A percentile compares a stretch with the other conserved stretches of the same genome.
Conservation (phyloP, 2,888 invertebrate genomes). For the Mechanitis messenoides region DNA sequence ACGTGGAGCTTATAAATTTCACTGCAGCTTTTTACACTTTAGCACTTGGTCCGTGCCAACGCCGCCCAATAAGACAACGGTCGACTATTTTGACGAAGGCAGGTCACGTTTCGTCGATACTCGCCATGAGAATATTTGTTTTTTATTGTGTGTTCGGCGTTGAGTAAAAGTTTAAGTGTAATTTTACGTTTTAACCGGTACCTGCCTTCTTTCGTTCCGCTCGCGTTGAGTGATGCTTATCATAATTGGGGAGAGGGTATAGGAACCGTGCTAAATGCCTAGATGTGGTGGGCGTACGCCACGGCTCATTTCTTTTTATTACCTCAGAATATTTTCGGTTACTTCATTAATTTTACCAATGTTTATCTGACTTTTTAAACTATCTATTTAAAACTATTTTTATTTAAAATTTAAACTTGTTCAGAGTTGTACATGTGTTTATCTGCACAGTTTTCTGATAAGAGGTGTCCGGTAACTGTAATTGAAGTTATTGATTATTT, state of each 20-base stretch:
- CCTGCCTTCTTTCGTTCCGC: conserved; percentile 76
- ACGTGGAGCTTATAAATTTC: conserved; percentile 69
- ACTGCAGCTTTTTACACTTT: conserved; percentile 73
- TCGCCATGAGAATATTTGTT: conserved; percentile 76
- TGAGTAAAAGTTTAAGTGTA: conserved; percentile 74
- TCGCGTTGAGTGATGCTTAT: conserved; percentile 76
- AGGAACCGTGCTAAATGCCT: conserved; percentile 58
- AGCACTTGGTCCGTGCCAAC: conserved; percentile 65
- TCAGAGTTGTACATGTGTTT: conserved; percentile 33
- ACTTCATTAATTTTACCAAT: not conserved
- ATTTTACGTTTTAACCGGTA: conserved; percentile 75
- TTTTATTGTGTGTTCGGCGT: conserved; percentile 71
- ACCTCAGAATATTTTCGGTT: conserved; percentile 9
- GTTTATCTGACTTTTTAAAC: not conserved
- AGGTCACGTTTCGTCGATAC: conserved; percentile 76
- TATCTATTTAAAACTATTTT: too few species aligned
- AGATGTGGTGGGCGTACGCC: conserved; percentile 58
- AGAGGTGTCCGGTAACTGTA: conserved; percentile 57
- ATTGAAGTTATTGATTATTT: conserved; percentile 65
- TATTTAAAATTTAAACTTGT: conserved; percentile 6
- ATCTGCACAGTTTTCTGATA: conserved; percentile 37
- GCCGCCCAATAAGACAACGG: conserved; percentile 72
- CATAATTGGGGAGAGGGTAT: conserved; percentile 75
- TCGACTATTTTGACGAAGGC: conserved; percentile 75
- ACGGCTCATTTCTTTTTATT: conserved; percentile 38